Evolutionary conservation across 2,113 vertebrate genomes (phyloP).

Genomic region (Scortum barcoo): DNA sequence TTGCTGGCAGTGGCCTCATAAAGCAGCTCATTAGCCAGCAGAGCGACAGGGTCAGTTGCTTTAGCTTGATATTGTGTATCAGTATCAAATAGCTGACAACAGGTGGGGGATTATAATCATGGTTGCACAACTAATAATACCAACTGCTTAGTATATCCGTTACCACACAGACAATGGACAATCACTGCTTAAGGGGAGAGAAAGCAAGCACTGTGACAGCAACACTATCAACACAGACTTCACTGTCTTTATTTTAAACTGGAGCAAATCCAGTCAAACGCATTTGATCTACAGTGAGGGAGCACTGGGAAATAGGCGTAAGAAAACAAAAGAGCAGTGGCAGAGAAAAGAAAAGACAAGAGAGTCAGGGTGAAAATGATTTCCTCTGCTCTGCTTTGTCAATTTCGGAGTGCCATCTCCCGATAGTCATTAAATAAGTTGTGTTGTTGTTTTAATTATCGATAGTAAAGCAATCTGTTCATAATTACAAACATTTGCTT

Average conservation of each 20-base stretch:
- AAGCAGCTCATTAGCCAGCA: slow-evolving; percentile 73
- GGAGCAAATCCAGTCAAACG: slow-evolving; percentile 63
- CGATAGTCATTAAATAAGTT: slow-evolving; percentile 87
- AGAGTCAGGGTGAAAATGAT: slow-evolving; percentile 64
- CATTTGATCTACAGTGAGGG: slow-evolving; percentile 59
- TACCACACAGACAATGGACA: slow-evolving; percentile 73
- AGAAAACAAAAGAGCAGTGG: slow-evolving; percentile 51
- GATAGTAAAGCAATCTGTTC: slow-evolving; percentile 90
- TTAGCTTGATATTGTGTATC: slow-evolving; percentile 73
- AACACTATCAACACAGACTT: slow-evolving; percentile 56
- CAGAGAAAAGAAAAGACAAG: slow-evolving; percentile 33
- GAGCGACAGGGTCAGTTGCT: slow-evolving; percentile 73
- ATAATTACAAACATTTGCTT: slow-evolving; percentile 92
- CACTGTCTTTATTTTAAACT: slow-evolving; percentile 66
- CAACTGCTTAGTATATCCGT: slow-evolving; percentile 69
- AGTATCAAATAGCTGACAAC: slow-evolving; percentile 78
- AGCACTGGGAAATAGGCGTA: slow-evolving; percentile 33
- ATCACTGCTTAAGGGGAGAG: slow-evolving; percentile 58
- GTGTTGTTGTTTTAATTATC: slow-evolving; percentile 90
- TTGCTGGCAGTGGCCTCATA: slow-evolving; percentile 58
- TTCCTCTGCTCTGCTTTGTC: slow-evolving; percentile 79
- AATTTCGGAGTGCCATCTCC: slow-evolving; percentile 83
- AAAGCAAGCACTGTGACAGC: slow-evolving; percentile 49
- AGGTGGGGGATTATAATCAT: slow-evolving; percentile 78
- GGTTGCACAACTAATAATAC: slow-evolving; percentile 79